Evolutionary conservation across 2,888 invertebrate genomes (phyloP).

Genomic region (Hofmannophila pseudospretella): DNA sequence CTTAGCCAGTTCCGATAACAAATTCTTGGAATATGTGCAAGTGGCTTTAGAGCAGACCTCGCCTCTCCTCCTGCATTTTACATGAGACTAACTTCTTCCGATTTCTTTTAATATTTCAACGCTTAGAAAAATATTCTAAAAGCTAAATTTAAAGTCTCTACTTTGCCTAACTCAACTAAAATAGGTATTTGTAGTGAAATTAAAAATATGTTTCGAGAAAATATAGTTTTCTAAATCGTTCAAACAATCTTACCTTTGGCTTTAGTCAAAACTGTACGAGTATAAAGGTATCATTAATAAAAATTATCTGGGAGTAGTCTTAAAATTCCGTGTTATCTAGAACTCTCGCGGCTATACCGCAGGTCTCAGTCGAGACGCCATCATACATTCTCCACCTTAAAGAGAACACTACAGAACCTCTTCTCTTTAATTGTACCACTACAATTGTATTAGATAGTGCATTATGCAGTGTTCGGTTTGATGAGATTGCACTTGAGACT

Average conservation of each 20-base stretch:
- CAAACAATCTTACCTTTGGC: no score
- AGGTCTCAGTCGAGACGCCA: constrained; percentile 21
- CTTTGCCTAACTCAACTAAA: no score
- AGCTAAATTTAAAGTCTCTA: no score
- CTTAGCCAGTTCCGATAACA: constrained; percentile 10
- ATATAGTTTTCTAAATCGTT: no score
- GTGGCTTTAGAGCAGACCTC: constrained; percentile 37
- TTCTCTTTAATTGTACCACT: no score
- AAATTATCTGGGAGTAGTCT: constrained; percentile 23
- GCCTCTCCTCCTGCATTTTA: constrained; percentile 56
- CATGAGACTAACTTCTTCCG: constrained; percentile 65
- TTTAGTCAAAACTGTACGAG: no score
- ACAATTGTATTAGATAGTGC: constrained; percentile 14
- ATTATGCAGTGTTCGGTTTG: constrained; percentile 11
- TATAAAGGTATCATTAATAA: constrained; percentile 18
- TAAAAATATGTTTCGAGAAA: no score
- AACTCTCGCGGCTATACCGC: constrained; percentile 24
- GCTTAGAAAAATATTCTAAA: constrained; percentile 37
- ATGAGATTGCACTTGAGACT: constrained; percentile 58
- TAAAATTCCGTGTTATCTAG: constrained; percentile 19
- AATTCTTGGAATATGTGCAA: constrained; percentile 56
- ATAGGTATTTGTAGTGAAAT: no score
- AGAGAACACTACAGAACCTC: no score
- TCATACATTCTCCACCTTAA: constrained; percentile 8
- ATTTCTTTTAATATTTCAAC: constrained; percentile 66